Conservation (phyloP, 2,888 invertebrate species). For the Cactoblastis cactorum region DNA sequence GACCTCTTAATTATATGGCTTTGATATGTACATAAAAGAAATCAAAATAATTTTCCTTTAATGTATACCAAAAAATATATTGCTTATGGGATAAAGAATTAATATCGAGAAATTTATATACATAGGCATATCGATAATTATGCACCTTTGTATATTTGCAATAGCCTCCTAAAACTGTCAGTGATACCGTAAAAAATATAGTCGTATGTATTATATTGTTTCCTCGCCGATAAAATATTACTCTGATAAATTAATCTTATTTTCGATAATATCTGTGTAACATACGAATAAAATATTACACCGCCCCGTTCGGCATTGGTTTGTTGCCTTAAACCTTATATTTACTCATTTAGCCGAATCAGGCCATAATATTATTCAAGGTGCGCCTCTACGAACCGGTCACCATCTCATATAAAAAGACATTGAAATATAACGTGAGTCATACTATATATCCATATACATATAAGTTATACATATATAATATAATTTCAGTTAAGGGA, state of each 20-base stretch:
- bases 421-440: neutral
- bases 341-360: slow-evolving; percentile 9
- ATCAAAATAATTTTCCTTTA: no score
- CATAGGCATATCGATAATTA: no score
- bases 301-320: neutral
- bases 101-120: no score
- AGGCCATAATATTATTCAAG: slow-evolving; percentile 10
- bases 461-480: neutral
- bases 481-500: neutral
- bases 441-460: neutral
- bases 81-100: no score
- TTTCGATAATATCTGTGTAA: neutral
- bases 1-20: no score
- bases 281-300: neutral
- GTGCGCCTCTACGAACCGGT: slow-evolving; percentile 5
- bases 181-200: no score
- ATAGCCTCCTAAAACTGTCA: no score
- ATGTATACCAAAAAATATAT: no score
- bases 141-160: no score
- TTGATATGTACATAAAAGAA: no score
- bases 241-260: neutral
- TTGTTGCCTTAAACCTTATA: slow-evolving; percentile 6
- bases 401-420: slow-evolving; percentile 1
- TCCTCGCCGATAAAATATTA: neutral
- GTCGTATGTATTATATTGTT: no score